Base-by-base conservation (phyloP, 2,113 vertebrate species). In the Chaetorhynchus papuensis region DNA sequence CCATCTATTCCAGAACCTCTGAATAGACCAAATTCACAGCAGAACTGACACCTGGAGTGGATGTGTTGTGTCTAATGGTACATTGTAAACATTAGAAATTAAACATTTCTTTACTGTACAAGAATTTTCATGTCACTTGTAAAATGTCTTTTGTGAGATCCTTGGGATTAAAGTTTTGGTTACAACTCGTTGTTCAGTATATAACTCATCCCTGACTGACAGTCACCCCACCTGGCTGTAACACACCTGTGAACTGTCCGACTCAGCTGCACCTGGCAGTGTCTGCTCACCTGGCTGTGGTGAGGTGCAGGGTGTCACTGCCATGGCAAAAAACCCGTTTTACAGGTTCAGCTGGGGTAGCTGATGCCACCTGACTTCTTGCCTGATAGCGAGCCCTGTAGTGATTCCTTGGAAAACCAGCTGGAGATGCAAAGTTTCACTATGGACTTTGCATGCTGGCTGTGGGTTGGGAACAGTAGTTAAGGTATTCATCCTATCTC, bases 91-190 rank as follows among this genome's bases (percentile, higher is more conserved):
- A 89, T 90, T 45, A 96, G 2, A 54, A 77, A 87, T 95, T 92
- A 74, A 94, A 97, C 96, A 96, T 96, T 97, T 97, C 95, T 97
- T 98, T 97, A 97, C 97, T 98, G 98, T 98, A 98, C 97, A 98
- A 97, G 97, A 97, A 93, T 98, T 98, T 98, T 98, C 97, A 98
- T 97, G 97, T 98, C 97, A 98, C 98, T 98, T 98, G 97, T 98
- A 98, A 97, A 97, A 98, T 98, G 97, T 98, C 98, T 97, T 97
- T 98, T 98, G 97, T 98, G 97, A 98, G 95, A 97, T 98, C 96
- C 96, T 98, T 98, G 98, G 97, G 98, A 98, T 98, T 98, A 98
- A 98, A 98, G 96, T 98, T 98, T 98, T 98, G 98, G 98, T 98
- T 98, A 98, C 97, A 98, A 98, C 97, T 97, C 66, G 90, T 97